These are phyloP conservation scores for Cassiopea xamachana DNA, from an alignment of 30 jellyfish, hydroid and myxozoan genomes.

Conservation along the genomic window DNA sequence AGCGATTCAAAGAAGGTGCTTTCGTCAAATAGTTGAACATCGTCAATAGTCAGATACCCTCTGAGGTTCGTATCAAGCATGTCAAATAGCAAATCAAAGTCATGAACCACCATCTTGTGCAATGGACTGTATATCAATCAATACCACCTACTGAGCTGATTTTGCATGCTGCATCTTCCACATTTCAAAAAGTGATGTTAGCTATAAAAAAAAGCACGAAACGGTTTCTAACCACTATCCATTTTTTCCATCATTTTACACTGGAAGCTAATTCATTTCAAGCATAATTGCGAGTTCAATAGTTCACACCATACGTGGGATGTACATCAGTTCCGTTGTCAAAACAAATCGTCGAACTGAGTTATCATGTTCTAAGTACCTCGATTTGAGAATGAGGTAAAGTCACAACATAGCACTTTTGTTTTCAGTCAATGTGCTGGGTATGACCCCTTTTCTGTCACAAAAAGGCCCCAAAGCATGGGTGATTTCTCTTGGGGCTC, in stretches of 20 bases:
- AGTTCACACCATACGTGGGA: constrained; percentile 21
- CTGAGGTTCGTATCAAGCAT: constrained; percentile 70
- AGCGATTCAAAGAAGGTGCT: constrained; percentile 71
- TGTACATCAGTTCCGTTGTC: constrained; percentile 36
- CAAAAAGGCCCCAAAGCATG: no score
- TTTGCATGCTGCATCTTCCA: no score
- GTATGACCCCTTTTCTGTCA: no score
- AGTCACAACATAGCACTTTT: no score
- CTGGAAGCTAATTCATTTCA: no score
- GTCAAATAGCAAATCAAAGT: constrained; percentile 80
- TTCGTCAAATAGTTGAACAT: constrained; percentile 84
- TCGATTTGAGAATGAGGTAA: neutral
- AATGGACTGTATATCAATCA: neutral
- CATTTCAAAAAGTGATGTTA: no score
- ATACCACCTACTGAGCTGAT: no score
- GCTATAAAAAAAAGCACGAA: no score
- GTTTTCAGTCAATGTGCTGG: neutral
- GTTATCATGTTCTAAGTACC: constrained; percentile 13
- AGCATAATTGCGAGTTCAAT: neutral
- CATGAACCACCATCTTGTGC: constrained; percentile 83
- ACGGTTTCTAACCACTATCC: no score
- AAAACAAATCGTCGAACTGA: constrained; percentile 23
- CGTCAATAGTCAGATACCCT: constrained; percentile 77
- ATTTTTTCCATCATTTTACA: no score
- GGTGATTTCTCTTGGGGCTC: no score